A percentile compares a stretch with the other conserved stretches of the same genome.
phyloP scores from a whole-genome alignment of 2,113 vertebrate species.

The Mesoclemmys tuberculata region DNA sequence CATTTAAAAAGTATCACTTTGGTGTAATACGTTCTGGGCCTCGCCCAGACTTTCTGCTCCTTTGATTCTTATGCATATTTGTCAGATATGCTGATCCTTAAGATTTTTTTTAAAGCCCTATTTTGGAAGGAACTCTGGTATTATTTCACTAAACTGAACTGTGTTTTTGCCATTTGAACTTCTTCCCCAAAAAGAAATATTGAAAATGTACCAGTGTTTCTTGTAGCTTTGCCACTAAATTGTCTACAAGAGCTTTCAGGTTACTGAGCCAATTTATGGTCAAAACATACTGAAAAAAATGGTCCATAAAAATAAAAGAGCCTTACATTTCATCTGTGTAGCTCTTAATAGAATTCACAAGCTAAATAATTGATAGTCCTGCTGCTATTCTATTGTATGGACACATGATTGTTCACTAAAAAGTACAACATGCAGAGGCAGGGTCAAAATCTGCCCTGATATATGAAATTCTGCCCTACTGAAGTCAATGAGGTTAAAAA shows the following conservation, averaged over 20 bases:
- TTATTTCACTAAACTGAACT: background rate
- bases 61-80: background rate
- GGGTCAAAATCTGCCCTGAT: background rate
- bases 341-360: background rate
- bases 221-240: background rate
- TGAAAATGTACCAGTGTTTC: background rate
- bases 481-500: background rate
- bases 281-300: background rate
- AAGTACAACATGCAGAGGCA: background rate
- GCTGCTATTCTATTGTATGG: background rate
- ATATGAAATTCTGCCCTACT: background rate
- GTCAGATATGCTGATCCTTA: background rate
- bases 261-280: background rate
- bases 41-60: background rate
- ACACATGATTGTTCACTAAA: background rate
- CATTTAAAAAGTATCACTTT: background rate
- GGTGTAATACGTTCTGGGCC: background rate
- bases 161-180: background rate
- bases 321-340: background rate
- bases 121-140: background rate
- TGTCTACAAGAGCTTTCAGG: background rate
- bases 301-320: background rate
- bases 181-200: background rate
- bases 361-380: background rate
- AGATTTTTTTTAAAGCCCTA: background rate